Evolutionary conservation across 1,140 invertebrate species (phyloP).

Genomic region (Rhagoletis pomonella): DNA sequence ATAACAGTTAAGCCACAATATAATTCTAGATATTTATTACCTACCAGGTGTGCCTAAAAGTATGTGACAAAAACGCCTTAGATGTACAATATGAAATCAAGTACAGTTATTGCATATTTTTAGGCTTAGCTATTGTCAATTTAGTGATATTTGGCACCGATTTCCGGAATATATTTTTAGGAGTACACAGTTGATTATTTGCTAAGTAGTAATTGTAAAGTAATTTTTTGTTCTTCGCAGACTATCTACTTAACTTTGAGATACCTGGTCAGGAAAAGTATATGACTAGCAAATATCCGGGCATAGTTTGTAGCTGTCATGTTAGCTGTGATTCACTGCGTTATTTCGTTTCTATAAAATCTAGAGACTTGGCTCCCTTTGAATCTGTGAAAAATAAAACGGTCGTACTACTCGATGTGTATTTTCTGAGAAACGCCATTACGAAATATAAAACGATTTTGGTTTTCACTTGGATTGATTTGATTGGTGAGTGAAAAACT

Average conservation of each 20-base stretch:
- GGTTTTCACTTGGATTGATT: slow-evolving; percentile 70
- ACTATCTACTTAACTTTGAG: slow-evolving; percentile 26
- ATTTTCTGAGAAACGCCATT: slow-evolving; percentile 67
- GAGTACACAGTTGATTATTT: not conserved
- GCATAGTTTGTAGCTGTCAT: not conserved
- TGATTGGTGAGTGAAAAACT: slow-evolving; percentile 64
- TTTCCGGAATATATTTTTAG: not conserved
- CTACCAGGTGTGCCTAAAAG: no score
- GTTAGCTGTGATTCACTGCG: slow-evolving; percentile 18
- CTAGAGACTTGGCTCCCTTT: not conserved
- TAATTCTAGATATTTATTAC: not conserved
- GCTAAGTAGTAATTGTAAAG: no score
- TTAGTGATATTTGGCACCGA: not conserved
- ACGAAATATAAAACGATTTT: slow-evolving; percentile 70
- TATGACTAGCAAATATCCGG: not conserved
- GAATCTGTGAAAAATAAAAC: slow-evolving; percentile 60
- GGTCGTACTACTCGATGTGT: slow-evolving; percentile 67
- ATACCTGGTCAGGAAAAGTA: slow-evolving; percentile 34
- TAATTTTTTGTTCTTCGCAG: not conserved
- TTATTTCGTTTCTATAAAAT: not conserved
- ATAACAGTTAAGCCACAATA: slow-evolving; percentile 58
- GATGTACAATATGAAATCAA: no score
- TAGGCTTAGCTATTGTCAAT: no score
- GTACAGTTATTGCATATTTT: no score
- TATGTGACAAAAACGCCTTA: no score